These are phyloP conservation scores for Alexandromys fortis DNA, from an alignment of 2,113 vertebrate genomes.

Conservation along the genomic window DNA sequence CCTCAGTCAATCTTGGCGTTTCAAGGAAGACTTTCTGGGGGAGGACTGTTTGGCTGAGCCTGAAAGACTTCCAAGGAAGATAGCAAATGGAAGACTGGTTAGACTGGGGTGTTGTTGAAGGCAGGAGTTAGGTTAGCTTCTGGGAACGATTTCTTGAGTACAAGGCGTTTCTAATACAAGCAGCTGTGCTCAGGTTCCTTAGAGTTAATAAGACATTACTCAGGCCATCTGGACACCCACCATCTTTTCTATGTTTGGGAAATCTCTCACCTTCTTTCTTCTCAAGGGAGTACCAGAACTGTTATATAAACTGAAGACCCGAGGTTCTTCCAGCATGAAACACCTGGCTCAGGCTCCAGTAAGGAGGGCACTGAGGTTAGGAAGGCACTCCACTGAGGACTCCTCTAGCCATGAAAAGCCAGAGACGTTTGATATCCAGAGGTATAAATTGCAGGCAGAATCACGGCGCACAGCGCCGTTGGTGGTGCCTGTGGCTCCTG, in stretches of 20 bases:
- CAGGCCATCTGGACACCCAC: neutral
- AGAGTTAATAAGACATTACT: neutral
- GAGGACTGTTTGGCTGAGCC: neutral
- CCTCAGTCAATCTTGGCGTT: neutral
- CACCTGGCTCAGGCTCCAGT: neutral
- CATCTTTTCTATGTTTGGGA: neutral
- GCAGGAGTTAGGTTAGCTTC: neutral
- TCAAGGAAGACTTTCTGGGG: neutral
- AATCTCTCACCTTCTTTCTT: neutral
- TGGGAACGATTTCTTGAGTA: constrained; percentile 24
- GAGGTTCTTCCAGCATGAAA: neutral
- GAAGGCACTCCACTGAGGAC: neutral
- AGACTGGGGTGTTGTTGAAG: neutral
- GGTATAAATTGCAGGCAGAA: neutral
- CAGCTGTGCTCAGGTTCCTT: neutral
- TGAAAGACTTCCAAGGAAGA: neutral
- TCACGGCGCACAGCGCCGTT: neutral
- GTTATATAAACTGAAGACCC: neutral
- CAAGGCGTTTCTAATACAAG: constrained; percentile 8
- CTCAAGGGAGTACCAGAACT: neutral
- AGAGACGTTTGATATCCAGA: neutral
- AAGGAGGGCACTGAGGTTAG: neutral
- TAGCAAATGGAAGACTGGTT: neutral
- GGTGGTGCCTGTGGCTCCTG: neutral
- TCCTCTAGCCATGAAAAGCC: neutral